A percentile compares a stretch with the other conserved stretches of the same genome.
Evolutionary conservation across 2,113 vertebrate genomes (phyloP).

Genomic region (Mirza zaza): DNA sequence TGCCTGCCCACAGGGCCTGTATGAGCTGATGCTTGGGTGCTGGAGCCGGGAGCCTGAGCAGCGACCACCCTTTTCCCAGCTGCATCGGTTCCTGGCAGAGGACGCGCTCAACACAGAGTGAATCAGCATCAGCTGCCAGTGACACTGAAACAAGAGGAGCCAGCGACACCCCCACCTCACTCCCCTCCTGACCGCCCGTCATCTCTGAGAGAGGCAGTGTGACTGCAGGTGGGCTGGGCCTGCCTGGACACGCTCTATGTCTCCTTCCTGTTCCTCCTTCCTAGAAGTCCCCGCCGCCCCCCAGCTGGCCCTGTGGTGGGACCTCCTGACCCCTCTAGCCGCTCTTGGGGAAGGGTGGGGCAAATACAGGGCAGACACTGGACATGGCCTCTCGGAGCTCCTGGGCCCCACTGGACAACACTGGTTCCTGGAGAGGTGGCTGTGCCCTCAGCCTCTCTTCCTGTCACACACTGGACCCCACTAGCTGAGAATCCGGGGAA

Average conservation of each 20-base stretch:
- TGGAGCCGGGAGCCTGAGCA: slow-evolving; percentile 95
- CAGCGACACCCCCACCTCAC: background rate
- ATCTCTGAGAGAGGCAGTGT: slow-evolving; percentile 30
- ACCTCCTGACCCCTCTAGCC: slow-evolving; percentile 14
- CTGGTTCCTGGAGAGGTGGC: slow-evolving; percentile 63
- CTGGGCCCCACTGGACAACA: slow-evolving; percentile 64
- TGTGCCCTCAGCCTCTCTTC: slow-evolving; percentile 31
- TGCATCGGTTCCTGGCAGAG: slow-evolving; percentile 91
- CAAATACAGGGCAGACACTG: slow-evolving; percentile 69
- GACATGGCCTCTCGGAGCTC: slow-evolving; percentile 20
- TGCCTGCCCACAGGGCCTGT: slow-evolving; percentile 91
- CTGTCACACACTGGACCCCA: slow-evolving; percentile 77
- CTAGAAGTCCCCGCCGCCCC: background rate
- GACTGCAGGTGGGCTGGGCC: slow-evolving; percentile 45
- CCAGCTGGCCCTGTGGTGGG: slow-evolving; percentile 67
- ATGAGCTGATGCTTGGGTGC: slow-evolving; percentile 93
- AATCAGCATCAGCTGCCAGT: background rate
- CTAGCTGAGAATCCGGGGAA: slow-evolving; percentile 45
- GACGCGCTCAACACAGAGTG: slow-evolving; percentile 93
- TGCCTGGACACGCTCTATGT: background rate
- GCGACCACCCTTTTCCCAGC: slow-evolving; percentile 89
- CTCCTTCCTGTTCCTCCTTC: background rate
- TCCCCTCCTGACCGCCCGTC: background rate
- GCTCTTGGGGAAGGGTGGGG: background rate
- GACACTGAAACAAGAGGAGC: background rate